Evolutionary conservation across 2,888 invertebrate genomes (phyloP).

Genomic region (Cryptophagus acutangulus): DNA sequence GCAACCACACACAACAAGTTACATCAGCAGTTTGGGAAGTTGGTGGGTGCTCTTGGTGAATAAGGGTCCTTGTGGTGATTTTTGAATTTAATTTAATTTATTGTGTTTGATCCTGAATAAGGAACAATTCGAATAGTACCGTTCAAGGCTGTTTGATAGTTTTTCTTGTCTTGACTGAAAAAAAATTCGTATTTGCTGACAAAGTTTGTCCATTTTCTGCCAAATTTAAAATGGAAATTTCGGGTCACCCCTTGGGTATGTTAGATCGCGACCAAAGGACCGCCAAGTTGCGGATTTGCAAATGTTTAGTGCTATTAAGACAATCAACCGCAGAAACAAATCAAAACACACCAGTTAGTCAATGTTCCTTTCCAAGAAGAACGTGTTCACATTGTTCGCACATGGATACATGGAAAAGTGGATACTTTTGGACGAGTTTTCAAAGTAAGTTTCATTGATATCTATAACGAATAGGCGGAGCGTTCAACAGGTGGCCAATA

Average conservation of each 20-base stretch:
- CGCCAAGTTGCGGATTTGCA: slow-evolving; percentile 30
- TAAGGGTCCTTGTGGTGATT: too few species aligned
- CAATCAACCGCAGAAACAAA: too few species aligned
- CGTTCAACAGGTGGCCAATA: slow-evolving; percentile 46
- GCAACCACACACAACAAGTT: slow-evolving; percentile 4
- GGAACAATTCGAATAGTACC: too few species aligned
- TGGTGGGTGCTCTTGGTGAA: too few species aligned
- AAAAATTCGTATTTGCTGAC: background rate
- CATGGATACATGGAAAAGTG: slow-evolving; percentile 35
- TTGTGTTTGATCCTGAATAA: too few species aligned
- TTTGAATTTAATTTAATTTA: too few species aligned
- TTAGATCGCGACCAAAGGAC: slow-evolving; percentile 44
- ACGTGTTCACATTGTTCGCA: slow-evolving; percentile 25
- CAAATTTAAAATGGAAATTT: background rate
- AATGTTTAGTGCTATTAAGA: background rate
- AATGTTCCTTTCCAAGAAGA: slow-evolving; percentile 19
- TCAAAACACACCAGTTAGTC: slow-evolving; percentile 20
- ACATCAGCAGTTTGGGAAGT: too few species aligned
- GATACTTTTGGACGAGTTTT: slow-evolving; percentile 35
- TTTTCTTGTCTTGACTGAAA: too few species aligned
- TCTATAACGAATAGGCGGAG: slow-evolving; percentile 40
- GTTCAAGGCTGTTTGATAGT: too few species aligned
- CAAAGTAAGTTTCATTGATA: slow-evolving; percentile 38
- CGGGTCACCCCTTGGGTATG: slow-evolving; percentile 40
- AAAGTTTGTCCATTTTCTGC: too few species aligned